phyloP scores from a whole-genome alignment of 2,888 invertebrate genomes.

The Glyphotaelius pellucidus region DNA sequence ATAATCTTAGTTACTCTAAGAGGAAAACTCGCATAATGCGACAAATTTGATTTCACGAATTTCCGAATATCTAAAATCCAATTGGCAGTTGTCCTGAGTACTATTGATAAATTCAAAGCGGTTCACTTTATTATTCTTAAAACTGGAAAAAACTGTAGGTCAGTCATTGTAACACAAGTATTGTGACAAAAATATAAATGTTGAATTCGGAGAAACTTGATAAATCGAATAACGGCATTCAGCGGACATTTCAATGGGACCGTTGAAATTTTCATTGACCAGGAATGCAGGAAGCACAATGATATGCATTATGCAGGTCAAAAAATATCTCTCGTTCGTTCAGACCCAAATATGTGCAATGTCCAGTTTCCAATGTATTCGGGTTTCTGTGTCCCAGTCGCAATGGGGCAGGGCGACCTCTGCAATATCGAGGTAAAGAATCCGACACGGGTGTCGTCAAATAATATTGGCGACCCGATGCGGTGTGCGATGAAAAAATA shows the following conservation, averaged over 20 bases:
- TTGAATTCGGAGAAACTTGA: neutral
- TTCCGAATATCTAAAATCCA: no score
- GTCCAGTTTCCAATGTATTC: neutral
- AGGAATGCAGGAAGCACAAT: neutral
- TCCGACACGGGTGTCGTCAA: constrained; percentile 28
- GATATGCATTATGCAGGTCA: constrained; percentile 2
- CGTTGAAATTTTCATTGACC: neutral
- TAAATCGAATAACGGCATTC: neutral
- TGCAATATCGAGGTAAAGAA: constrained; percentile 38
- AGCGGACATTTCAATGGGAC: neutral
- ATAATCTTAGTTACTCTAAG: no score
- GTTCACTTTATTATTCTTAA: neutral
- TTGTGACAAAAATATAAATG: neutral
- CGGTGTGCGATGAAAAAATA: neutral
- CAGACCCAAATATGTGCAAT: neutral
- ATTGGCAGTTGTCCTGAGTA: neutral
- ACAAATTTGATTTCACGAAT: no score
- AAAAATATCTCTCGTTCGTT: neutral
- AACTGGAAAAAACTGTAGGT: neutral
- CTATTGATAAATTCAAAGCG: neutral
- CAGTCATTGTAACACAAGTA: neutral
- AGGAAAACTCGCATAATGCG: no score
- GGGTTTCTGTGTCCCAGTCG: neutral
- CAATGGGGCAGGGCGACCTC: neutral
- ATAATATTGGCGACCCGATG: constrained; percentile 30